A percentile compares a stretch with the other conserved stretches of the same genome.
These are phyloP conservation scores for Cinara cedri DNA, from an alignment of 2,888 invertebrate species.

Conservation along the genomic window DNA sequence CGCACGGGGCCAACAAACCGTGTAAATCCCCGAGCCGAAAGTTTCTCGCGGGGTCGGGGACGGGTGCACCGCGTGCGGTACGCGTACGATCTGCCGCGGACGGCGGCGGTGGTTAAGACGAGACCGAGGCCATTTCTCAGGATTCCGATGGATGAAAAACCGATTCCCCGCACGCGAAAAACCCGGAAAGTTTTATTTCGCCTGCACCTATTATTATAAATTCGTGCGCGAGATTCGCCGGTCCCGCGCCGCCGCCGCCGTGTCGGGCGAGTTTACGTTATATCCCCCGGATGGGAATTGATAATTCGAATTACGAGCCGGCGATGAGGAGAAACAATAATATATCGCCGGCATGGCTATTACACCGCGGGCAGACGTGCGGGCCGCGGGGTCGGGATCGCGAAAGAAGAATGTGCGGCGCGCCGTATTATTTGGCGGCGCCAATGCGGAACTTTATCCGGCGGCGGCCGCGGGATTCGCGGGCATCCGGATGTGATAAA, in stretches of 20 bases:
- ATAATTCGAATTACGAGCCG: slow-evolving; percentile 52
- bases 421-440: too few relatives aligned
- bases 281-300: slow-evolving; percentile 50
- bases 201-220: neutral
- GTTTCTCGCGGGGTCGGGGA: neutral
- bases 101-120: slow-evolving; percentile 13
- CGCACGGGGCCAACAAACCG: slow-evolving; percentile 1
- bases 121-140: slow-evolving; percentile 31
- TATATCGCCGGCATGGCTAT: too few relatives aligned
- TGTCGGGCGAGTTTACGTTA: slow-evolving; percentile 7
- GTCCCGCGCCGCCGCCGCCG: neutral
- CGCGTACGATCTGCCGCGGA: too few relatives aligned
- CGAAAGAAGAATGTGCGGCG: too few relatives aligned
- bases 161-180: neutral
- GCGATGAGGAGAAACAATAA: neutral
- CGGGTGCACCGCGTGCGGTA: too few relatives aligned
- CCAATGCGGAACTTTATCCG: neutral
- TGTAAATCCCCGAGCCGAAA: slow-evolving; percentile 28
- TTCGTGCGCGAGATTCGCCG: too few relatives aligned
- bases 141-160: slow-evolving; percentile 1
- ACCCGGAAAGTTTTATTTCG: slow-evolving; percentile 21
- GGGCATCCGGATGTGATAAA: slow-evolving; percentile 24
- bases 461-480: neutral
- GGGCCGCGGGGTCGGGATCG: too few relatives aligned
- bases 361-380: too few relatives aligned